phyloP scores from a whole-genome alignment of 1,140 invertebrate genomes.

The Portunus trituberculatus region DNA sequence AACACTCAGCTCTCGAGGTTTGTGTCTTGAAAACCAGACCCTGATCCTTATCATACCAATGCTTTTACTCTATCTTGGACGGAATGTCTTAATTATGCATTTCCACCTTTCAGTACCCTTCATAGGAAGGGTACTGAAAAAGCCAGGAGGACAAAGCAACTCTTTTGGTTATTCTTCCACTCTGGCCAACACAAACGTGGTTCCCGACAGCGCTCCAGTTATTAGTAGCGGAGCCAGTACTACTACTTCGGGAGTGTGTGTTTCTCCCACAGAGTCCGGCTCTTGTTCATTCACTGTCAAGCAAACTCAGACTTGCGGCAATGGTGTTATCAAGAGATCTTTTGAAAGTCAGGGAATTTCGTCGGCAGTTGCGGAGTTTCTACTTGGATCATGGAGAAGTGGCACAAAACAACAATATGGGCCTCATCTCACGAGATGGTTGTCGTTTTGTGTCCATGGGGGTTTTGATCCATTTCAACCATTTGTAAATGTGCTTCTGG shows the following conservation, averaged over 20 bases:
- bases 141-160: neutral
- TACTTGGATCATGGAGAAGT: neutral
- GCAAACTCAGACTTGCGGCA: neutral
- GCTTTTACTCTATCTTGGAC: slow-evolving; percentile 15
- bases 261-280: neutral
- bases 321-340: neutral
- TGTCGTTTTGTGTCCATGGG: neutral
- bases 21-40: slow-evolving; percentile 26
- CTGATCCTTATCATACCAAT: neutral
- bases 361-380: neutral
- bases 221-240: neutral
- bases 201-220: neutral
- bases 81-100: neutral
- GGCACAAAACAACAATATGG: slow-evolving; percentile 11
- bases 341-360: slow-evolving; percentile 4
- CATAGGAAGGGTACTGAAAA: no score
- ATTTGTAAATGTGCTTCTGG: neutral
- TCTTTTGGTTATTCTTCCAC: neutral
- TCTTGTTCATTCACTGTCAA: no score
- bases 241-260: neutral
- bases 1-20: neutral
- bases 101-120: neutral
- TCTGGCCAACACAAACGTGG: neutral
- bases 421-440: slow-evolving; percentile 13
- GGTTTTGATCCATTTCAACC: neutral